phyloP scores from a whole-genome alignment of 2,797 vertebrate genomes.

The Propithecus deckenii region DNA sequence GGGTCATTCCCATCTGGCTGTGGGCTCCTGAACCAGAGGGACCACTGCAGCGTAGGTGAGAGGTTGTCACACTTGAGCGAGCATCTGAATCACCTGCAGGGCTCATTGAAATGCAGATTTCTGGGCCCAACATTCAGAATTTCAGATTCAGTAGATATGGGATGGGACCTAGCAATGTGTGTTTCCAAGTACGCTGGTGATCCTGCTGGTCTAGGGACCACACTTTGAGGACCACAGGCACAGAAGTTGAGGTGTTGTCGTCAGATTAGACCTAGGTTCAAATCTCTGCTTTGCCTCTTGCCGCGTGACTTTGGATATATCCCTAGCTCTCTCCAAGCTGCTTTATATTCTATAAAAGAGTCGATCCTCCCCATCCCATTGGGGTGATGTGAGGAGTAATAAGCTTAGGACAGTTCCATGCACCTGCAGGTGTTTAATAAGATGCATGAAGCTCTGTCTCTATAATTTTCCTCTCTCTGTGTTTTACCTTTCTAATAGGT shows the following conservation, averaged over 20 bases:
- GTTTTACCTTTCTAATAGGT: background rate
- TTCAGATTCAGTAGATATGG: background rate
- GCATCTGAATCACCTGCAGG: background rate
- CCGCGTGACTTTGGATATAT: background rate
- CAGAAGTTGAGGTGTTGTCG: background rate
- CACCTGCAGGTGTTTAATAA: background rate
- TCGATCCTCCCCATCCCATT: accelerated
- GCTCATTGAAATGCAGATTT: background rate
- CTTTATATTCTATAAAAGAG: background rate
- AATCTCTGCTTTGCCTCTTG: background rate
- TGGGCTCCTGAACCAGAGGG: background rate
- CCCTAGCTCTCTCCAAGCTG: background rate
- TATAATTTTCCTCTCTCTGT: background rate
- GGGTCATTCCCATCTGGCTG: background rate
- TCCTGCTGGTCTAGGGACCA: background rate
- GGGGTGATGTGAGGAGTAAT: background rate
- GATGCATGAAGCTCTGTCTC: background rate
- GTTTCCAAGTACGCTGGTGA: background rate
- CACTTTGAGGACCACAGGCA: background rate
- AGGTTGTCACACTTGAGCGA: background rate
- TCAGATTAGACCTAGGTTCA: background rate
- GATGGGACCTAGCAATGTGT: background rate
- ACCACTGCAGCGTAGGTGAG: background rate
- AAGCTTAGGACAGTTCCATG: background rate
- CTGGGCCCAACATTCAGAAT: background rate